Base-by-base conservation (phyloP, 2,888 invertebrate species). In the Linnaemya vulpina region DNA sequence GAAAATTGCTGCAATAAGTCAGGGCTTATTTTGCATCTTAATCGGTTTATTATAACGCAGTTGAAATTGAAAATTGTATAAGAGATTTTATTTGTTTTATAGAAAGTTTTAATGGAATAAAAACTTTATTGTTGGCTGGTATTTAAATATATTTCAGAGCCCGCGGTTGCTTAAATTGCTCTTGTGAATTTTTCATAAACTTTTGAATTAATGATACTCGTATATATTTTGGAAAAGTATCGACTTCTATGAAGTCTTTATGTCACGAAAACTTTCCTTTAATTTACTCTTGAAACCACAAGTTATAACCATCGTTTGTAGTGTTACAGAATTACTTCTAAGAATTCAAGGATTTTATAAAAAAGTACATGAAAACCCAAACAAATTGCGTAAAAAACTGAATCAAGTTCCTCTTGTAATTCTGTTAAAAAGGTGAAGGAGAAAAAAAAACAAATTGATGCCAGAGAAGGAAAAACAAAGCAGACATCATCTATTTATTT, bases 281-380 rank as follows among this genome's bases (percentile, higher is more conserved):
- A 30, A 67, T 20, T 68, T 30, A 17, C 13, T 35, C 20, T 51
- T 22, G 38, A 9, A 40, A 43, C 3, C 11, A 15, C 2, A 68
- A 71, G 55, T 55, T 58, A 55, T 55, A 55, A 55, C 38, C 55
- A 55, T 30, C 25, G 15, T 5, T 43, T 43, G 40, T 55, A 13
- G 2, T 70, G 40, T 43, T 55, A 17, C 38, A 25, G 43, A 58
- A 70, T 25, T 43, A 55, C 55, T 70, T 25, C 55, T 55, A 15
- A n/a, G 43, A 55, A 76, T 70, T 82, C 58, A 70, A 76, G 75
- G 58, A 76, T 63, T 25, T 22, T 10, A 7, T 40, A 74, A 43
- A 15, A 55, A 25, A 10, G 13, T 43, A 35, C 15, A 49, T 17
- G 20, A 38, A 60, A 49, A 38, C 67, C 22, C 60, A 55, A n/a